These are phyloP conservation scores for Caretta caretta DNA, from an alignment of 2,113 vertebrate species.

Conservation along the genomic window DNA sequence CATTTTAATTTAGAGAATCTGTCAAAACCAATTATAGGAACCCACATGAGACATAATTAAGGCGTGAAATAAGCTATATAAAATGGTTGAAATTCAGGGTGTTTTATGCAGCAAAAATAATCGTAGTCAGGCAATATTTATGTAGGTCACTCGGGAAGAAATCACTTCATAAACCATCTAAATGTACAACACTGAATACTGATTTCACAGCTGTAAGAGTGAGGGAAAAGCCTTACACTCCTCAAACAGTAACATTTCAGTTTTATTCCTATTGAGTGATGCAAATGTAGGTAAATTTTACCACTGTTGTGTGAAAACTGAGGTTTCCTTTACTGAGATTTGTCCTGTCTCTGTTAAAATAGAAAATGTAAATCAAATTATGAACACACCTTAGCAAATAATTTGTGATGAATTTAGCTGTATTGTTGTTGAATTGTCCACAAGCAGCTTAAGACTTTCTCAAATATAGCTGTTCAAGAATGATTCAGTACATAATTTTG, in stretches of 20 bases:
- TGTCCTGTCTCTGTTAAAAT: background rate
- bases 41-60: background rate
- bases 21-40: slow-evolving; percentile 31
- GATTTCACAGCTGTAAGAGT: background rate
- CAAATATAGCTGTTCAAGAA: background rate
- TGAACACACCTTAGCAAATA: background rate
- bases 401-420: background rate
- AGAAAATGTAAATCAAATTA: background rate
- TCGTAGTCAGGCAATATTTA: background rate
- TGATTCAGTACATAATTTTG: background rate
- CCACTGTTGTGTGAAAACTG: background rate
- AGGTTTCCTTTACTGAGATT: background rate
- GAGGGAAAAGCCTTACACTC: background rate
- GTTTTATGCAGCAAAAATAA: background rate
- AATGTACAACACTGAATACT: background rate
- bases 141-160: background rate
- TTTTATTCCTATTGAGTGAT: background rate
- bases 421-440: background rate
- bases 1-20: background rate
- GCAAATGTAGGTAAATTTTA: background rate
- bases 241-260: background rate
- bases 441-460: background rate
- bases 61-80: background rate
- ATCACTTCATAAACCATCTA: background rate
- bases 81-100: background rate